Conservation (phyloP, 37 sponge, comb jelly and placozoan species). For the Axinella damicornis region DNA sequence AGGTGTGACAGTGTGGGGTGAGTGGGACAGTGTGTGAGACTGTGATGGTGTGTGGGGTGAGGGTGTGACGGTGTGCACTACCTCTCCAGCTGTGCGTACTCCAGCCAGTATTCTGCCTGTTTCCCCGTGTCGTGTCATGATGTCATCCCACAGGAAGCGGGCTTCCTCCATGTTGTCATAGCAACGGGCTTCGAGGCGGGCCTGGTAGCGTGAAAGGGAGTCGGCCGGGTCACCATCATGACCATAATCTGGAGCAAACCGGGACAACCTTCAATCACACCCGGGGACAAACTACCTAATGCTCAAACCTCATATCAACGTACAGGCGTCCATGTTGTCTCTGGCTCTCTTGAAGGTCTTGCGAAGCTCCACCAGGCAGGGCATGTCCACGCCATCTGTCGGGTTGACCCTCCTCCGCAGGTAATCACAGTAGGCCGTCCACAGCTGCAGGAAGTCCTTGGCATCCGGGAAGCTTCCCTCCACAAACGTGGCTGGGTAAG, state of each 20-base stretch:
- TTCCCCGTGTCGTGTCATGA: constrained; percentile 71
- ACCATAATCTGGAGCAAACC: constrained; percentile 46
- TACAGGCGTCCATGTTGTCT: constrained; percentile 56
- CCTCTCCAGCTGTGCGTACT: constrained; percentile 77
- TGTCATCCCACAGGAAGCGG: constrained; percentile 69
- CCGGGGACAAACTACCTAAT: too few species aligned
- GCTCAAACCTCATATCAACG: too few species aligned
- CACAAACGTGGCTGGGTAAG: constrained; percentile 56
- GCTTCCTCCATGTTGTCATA: constrained; percentile 57
- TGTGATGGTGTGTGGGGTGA: too few species aligned
- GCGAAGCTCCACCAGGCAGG: constrained; percentile 33
- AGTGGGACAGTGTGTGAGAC: too few species aligned
- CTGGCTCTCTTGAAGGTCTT: constrained; percentile 56
- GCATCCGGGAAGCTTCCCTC: constrained; percentile 44
- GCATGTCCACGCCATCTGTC: not conserved
- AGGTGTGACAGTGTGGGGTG: too few species aligned
- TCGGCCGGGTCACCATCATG: constrained; percentile 47
- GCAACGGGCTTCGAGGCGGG: constrained; percentile 62
- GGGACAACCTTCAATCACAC: too few species aligned
- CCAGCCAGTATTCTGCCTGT: constrained; percentile 71
- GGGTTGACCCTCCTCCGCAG: constrained; percentile 18
- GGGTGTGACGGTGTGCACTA: not conserved
- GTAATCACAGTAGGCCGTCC: constrained; percentile 75
- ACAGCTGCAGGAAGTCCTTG: constrained; percentile 58
- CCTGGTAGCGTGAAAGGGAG: constrained; percentile 44